A percentile compares a stretch with the other conserved stretches of the same genome.
Evolutionary conservation across 2,113 vertebrate genomes (phyloP).

Genomic region (Porphyrio hochstetteri): DNA sequence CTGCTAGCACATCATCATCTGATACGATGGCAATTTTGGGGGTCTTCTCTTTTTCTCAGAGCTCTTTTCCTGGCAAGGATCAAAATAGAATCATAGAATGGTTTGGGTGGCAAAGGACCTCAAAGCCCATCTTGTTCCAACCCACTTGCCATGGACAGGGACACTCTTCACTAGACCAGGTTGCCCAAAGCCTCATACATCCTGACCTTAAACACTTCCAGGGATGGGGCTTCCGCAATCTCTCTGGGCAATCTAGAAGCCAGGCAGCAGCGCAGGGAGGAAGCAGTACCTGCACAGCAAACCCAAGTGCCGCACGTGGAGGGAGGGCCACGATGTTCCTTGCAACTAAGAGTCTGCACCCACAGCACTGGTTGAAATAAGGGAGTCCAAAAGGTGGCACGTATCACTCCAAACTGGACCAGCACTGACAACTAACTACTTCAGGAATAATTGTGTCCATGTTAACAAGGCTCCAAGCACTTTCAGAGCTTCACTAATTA

Average conservation of each 20-base stretch:
- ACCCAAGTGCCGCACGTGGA: background rate
- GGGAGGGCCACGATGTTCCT: rapidly evolving
- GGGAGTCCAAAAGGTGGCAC: background rate
- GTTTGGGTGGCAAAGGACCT: no score
- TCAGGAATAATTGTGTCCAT: background rate
- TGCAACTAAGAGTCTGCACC: background rate
- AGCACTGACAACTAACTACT: background rate
- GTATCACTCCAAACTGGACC: background rate
- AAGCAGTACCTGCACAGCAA: background rate
- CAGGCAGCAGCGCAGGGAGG: background rate
- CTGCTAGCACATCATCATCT: background rate
- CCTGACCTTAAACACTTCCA: no score
- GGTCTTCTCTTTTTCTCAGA: background rate
- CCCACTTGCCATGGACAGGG: no score
- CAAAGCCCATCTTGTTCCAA: no score
- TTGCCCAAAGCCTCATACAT: no score
- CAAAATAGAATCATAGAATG: background rate
- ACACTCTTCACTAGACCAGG: no score
- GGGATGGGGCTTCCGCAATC: no score
- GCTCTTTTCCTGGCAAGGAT: background rate
- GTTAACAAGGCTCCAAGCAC: background rate
- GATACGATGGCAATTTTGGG: background rate
- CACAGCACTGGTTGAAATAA: background rate
- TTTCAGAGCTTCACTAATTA: background rate
- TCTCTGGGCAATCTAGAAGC: background rate